phyloP scores from a whole-genome alignment of 2,888 invertebrate species.

The Syrphus vitripennis region DNA sequence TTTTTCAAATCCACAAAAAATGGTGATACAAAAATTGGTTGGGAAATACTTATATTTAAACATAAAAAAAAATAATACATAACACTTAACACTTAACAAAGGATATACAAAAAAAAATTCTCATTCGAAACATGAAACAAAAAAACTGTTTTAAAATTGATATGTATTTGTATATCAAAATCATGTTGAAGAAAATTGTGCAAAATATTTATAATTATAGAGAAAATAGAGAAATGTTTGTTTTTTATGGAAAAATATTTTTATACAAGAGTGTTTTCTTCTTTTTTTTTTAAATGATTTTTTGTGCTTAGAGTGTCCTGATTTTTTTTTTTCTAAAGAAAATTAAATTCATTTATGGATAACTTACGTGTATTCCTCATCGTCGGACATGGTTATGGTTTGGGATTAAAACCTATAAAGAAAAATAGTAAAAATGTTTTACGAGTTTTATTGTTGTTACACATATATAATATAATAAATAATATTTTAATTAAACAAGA shows the following conservation, averaged over 20 bases:
- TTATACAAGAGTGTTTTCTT: slow-evolving; percentile 58
- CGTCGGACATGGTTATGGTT: slow-evolving; percentile 93
- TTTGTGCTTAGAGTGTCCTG: slow-evolving; percentile 51
- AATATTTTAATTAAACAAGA: neutral
- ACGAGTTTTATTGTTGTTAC: neutral
- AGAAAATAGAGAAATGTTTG: slow-evolving; percentile 12
- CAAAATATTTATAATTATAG: slow-evolving; percentile 65
- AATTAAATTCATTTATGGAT: neutral
- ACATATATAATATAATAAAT: neutral
- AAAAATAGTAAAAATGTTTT: slow-evolving; percentile 73
- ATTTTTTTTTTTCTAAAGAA: slow-evolving; percentile 1
- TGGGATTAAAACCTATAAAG: slow-evolving; percentile 84
- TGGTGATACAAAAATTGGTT: slow-evolving; percentile 5
- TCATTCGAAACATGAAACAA: slow-evolving; percentile 74
- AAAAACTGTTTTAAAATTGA: slow-evolving; percentile 63
- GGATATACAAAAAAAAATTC: slow-evolving; percentile 39
- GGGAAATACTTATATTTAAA: neutral
- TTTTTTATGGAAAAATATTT: slow-evolving; percentile 25
- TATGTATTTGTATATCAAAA: slow-evolving; percentile 16
- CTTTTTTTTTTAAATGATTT: slow-evolving; percentile 16
- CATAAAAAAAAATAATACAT: neutral
- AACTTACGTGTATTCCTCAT: slow-evolving; percentile 98
- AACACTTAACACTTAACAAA: slow-evolving; percentile 27
- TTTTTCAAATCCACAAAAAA: slow-evolving; percentile 34
- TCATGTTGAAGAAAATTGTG: slow-evolving; percentile 70